Evolutionary conservation across 1,140 invertebrate species (phyloP).

Genomic region (Melipona quadrifasciata): DNA sequence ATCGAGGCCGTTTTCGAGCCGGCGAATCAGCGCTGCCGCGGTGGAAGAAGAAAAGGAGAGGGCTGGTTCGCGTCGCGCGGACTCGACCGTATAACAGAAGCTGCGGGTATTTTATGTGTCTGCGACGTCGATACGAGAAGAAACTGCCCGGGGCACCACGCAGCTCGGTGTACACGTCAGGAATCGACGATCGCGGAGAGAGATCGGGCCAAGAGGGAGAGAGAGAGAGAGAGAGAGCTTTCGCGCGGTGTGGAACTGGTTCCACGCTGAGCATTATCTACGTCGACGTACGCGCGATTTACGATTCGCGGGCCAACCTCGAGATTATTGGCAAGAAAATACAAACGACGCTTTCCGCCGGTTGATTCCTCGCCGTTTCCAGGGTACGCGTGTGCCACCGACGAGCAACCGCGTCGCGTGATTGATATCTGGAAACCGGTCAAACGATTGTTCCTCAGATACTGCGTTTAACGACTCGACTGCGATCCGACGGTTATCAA

Average conservation of each 20-base stretch:
- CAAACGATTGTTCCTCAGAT: background rate
- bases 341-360: constrained; percentile 26
- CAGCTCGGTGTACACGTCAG: constrained; percentile 23
- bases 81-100: constrained; percentile 36
- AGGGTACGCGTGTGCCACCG: constrained; percentile 2
- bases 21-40: background rate
- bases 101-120: constrained; percentile 56
- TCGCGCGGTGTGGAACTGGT: constrained; percentile 54
- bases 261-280: constrained; percentile 54
- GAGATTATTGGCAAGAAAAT: constrained; percentile 57
- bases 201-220: constrained; percentile 22
- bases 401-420: background rate
- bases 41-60: background rate
- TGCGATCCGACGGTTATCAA: background rate
- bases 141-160: constrained; percentile 25
- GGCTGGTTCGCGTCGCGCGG: background rate
- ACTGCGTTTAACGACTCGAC: background rate
- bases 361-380: background rate
- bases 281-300: constrained; percentile 46
- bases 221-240: constrained; percentile 6
- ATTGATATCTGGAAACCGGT: constrained; percentile 9
- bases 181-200: constrained; percentile 43
- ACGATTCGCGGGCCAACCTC: constrained; percentile 37
- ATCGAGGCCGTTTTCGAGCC: background rate
- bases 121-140: constrained; percentile 43